Base-by-base conservation (phyloP, 2,888 invertebrate species). In the Syritta pipiens region DNA sequence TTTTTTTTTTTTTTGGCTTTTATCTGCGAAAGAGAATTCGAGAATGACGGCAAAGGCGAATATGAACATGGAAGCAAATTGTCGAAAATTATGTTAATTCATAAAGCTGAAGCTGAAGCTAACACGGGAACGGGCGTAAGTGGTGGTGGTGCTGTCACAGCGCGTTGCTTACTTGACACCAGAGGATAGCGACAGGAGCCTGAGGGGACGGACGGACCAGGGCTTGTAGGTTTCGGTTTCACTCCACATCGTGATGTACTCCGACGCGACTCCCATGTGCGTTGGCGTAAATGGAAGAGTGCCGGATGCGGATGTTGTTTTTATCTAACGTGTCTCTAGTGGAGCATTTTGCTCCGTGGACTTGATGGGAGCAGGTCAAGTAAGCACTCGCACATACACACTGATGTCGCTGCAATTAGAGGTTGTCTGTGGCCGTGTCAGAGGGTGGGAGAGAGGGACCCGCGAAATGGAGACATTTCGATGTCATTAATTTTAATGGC, bases 11-110 rank as follows among this genome's bases (percentile, higher is more conserved):
- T 6, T 14, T 37, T n/a, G n/a, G 26, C 69, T 60, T 72, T 72
- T 67, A 77, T 72, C 72, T n/a, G n/a, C n/a, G n/a, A n/a, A n/a
- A n/a, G n/a, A n/a, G n/a, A n/a, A n/a, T n/a, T n/a, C n/a, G n/a
- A n/a, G n/a, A 44, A 48, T 22, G 72, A 20, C 42, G 24, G 48
- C 22, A 30, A 37, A 20, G 51, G 49, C 46, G 49, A 67, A 67
- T 67, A 74, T 74, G 77, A 79, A 79, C 67, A 67, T 74, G 55
- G 60, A 74, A 67, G 74, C 53, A 67, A 79, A 74, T 79, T 74
- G 55, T 46, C 49, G 62, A 79, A 79, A 74, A 74, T 79, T 79
- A 79, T 79, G 67, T 79, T 67, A 79, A 79, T 79, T 79, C 79
- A 60, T 72, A 60, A n/a, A 65, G 59, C 59, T 37, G 35, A 12